Evolutionary conservation across 2,888 invertebrate genomes (phyloP), one percentile per base, ranked within the genome.

Genomic region (Erebia aethiops): DNA sequence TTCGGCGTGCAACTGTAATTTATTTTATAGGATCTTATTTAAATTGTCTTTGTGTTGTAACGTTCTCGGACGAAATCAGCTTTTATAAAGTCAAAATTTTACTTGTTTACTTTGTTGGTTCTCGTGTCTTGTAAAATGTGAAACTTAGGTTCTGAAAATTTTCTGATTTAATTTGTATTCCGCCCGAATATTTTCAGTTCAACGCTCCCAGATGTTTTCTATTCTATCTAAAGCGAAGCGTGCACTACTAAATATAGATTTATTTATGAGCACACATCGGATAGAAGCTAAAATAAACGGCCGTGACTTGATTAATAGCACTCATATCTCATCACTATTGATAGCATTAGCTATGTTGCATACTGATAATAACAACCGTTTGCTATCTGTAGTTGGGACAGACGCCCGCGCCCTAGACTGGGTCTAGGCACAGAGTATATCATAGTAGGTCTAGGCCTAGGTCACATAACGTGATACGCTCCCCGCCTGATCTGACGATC

Each of bases 131-230:
- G 14, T 49, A 2, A 49, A 49, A 35, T 7, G 49, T 14, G 49
- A 49, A 11, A 9, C 2, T 11, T 11, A 11, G 43, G 9, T 43
- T 43, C 10, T 11, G 43, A 43, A 43, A 43, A 43, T 18, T 16
- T 16, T 16, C 54, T 4, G 54, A 18, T 54, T 54, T 16, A 16
- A 54, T 9, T n/a, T n/a, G 10, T 54, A 18, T 54, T 54, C 54
- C 54, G 5, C 57, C 13, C n/a, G 35, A 35, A 35, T 18, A 61
- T 61, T 43, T 46, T 16, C 61, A 43, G 43, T 61, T 61, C 61
- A 61, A 61, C 43, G 61, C 43, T 46, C 61, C 43, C n/a, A 16
- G 43, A 16, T 61, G 41, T 18, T 61, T 61, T 18, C 43, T 43
- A 18, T 43, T 58, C 11, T 35, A 58, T 58, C 35, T 43, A 11